These are phyloP conservation scores for Nycticryphes semicollaris DNA, from an alignment of 2,113 vertebrate species.

Conservation along the genomic window DNA sequence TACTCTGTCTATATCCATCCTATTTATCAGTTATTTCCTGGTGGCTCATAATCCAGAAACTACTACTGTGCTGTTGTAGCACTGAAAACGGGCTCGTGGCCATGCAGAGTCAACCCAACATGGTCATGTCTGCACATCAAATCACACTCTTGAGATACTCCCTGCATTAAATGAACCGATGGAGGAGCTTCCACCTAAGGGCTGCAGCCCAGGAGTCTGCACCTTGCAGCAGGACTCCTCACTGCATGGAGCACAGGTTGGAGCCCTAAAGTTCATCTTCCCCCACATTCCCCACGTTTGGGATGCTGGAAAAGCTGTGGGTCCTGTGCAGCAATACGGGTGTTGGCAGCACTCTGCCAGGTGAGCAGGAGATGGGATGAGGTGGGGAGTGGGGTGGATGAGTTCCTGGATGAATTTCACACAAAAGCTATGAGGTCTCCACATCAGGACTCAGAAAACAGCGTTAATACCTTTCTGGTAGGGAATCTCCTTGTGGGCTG, in stretches of 20 bases:
- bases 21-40: background rate
- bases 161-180: background rate
- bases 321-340: background rate
- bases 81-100: background rate
- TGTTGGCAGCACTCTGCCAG: background rate
- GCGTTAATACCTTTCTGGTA: background rate
- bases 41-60: background rate
- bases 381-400: background rate
- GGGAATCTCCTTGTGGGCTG: background rate
- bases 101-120: background rate
- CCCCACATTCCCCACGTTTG: background rate
- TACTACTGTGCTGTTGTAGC: background rate
- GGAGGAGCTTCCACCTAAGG: background rate
- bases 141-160: background rate
- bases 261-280: background rate
- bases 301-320: background rate
- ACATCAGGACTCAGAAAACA: background rate
- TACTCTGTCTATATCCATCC: background rate
- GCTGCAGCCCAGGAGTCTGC: background rate
- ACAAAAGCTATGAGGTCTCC: background rate
- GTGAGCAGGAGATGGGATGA: background rate
- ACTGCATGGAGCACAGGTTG: background rate
- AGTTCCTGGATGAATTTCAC: background rate
- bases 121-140: fast-evolving
- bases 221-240: background rate